Evolutionary conservation across 2,113 vertebrate genomes (phyloP), one percentile per base, ranked within the genome.

Genomic region (Pogonocichla stellata): DNA sequence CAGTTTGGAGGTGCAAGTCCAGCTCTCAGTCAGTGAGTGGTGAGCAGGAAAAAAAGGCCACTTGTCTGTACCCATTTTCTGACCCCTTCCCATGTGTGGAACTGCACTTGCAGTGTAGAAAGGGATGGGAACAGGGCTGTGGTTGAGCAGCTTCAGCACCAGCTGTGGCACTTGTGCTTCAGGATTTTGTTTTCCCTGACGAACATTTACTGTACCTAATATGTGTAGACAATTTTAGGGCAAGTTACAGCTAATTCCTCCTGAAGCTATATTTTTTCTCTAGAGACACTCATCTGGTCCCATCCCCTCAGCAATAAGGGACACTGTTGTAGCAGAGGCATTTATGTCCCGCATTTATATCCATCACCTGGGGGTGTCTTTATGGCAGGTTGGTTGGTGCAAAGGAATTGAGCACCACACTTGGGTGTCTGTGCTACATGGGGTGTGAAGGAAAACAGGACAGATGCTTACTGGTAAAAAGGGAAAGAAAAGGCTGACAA

Each of bases 111-210:
- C 33, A 62, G 19, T 19, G 25, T 28, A 3, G 1, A 51, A 81
- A 43, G 13, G 4, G 19, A 58, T 16, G 10, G 57, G 12, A 91
- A 24, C 0, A 0, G 14, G 31, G 29, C 26, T 5, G 1, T 40
- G 33, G 51, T 75, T 66, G 56, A 81, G 50, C 51, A 9, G 11
- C 28, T 69, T 34, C 2, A 4, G 31, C 28, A 77, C n/a, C 3
- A 4, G 24, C n/a, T 3, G 3, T 1, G 2, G 34, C 48, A 62
- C 31, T 78, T 28, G 8, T 43, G 28, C 73, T 64, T 82, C 0
- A 0, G 71, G 53, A 54, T 42, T 78, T 80, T 57, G 25, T 74
- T 86, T 78, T 84, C 28, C 48, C 33, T 13, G 1, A 43, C 20
- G 77, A 84, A 62, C 12, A 19, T n/a, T 61, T 78, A 72, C 56